These are phyloP conservation scores for Taenioides sp. DNA, from an alignment of 2,797 vertebrate species.

Conservation along the genomic window DNA sequence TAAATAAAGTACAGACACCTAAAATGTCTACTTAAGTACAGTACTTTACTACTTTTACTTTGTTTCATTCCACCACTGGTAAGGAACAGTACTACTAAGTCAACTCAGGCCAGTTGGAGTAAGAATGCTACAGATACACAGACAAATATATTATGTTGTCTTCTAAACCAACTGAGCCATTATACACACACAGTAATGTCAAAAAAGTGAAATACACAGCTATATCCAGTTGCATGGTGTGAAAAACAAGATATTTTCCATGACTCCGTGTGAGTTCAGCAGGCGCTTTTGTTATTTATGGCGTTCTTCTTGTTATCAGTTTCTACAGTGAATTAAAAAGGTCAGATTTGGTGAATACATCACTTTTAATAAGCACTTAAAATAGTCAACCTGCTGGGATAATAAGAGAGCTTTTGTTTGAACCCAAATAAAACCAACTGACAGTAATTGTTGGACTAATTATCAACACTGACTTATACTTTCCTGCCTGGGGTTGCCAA, in stretches of 20 bases:
- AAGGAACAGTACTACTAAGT: neutral
- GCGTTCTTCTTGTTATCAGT: neutral
- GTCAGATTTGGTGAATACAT: conserved; percentile 7
- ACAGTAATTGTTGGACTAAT: neutral
- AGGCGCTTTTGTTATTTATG: neutral
- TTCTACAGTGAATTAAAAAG: conserved; percentile 5
- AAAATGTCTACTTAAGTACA: too few species aligned
- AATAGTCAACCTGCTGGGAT: neutral
- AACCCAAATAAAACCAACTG: neutral
- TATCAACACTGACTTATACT: conserved; percentile 6
- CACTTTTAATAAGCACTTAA: conserved; percentile 3
- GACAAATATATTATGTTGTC: neutral
- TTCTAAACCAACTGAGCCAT: neutral
- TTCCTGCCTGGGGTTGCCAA: neutral
- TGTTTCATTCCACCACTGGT: too few species aligned
- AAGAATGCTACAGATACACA: neutral
- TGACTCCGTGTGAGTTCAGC: neutral
- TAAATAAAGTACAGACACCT: too few species aligned
- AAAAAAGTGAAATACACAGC: neutral
- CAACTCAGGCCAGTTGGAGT: neutral
- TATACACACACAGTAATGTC: neutral
- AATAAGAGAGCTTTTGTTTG: neutral
- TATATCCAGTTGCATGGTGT: neutral
- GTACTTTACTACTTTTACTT: too few species aligned
- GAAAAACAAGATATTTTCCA: neutral